Evolutionary conservation across 2,113 vertebrate species (phyloP).

Genomic region (Canis aureus): DNA sequence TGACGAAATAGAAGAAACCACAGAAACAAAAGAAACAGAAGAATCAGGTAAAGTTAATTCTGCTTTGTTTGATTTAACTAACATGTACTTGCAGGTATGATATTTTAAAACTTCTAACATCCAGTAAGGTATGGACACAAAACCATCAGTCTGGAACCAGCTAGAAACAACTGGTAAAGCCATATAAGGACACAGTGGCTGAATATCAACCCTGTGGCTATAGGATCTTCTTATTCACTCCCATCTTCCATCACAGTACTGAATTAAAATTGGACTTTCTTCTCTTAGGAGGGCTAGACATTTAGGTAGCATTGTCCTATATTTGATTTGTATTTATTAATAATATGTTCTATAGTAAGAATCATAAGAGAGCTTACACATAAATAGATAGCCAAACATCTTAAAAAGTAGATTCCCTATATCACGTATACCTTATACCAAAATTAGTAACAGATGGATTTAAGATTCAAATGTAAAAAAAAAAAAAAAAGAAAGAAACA

Average conservation of each 20-base stretch:
- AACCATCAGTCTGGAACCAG: not conserved
- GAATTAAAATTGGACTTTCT: conserved; percentile 48
- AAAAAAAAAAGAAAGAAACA: not conserved
- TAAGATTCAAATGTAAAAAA: not conserved
- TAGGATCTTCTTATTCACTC: conserved; percentile 29
- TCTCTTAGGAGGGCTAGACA: conserved; percentile 22
- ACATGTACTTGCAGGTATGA: not conserved
- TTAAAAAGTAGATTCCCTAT: not conserved
- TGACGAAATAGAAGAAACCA: conserved; percentile 93
- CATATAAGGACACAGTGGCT: not conserved
- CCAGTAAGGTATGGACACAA: not conserved
- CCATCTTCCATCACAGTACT: not conserved
- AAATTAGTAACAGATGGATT: conserved; percentile 51
- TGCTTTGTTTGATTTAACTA: conserved; percentile 50
- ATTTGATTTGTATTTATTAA: conserved; percentile 52
- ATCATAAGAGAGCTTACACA: not conserved
- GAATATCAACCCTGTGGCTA: conserved; percentile 22
- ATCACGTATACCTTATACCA: not conserved
- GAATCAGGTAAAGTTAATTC: conserved; percentile 91
- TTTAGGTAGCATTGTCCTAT: not conserved
- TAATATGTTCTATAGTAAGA: conserved; percentile 14
- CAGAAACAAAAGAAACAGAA: conserved; percentile 93
- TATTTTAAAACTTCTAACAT: conserved; percentile 51
- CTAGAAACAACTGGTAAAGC: not conserved
- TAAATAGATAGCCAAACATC: conserved; percentile 34